These are phyloP conservation scores for Cylas formicarius DNA, from an alignment of 1,140 invertebrate genomes.

Conservation along the genomic window DNA sequence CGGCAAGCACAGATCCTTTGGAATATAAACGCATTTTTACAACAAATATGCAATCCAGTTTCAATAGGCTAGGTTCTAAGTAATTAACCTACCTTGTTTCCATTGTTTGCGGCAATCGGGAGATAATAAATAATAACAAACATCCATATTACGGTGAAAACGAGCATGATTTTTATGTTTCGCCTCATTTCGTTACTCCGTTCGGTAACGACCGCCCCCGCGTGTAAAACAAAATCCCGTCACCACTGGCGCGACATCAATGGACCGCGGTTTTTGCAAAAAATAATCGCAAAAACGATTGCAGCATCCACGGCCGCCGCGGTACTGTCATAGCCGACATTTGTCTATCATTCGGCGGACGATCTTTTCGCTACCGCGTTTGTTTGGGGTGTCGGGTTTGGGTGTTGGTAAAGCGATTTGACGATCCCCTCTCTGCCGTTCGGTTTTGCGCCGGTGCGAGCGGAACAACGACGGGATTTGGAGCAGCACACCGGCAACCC, in stretches of 20 bases:
- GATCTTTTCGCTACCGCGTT: no score
- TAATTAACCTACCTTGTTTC: slow-evolving; percentile 14
- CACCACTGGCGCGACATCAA: slow-evolving; percentile 10
- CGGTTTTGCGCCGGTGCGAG: no score
- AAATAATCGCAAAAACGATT: not conserved
- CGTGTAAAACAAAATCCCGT: slow-evolving; percentile 5
- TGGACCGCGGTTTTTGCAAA: slow-evolving; percentile 6
- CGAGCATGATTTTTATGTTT: slow-evolving; percentile 45
- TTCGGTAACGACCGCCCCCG: not conserved
- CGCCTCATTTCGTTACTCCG: slow-evolving; percentile 39
- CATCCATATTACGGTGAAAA: slow-evolving; percentile 46
- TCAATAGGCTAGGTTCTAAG: no score
- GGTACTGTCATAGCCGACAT: slow-evolving; percentile 3
- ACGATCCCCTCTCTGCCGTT: no score
- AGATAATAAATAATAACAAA: slow-evolving; percentile 48
- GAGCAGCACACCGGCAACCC: no score
- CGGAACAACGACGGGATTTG: no score
- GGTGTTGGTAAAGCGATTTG: no score
- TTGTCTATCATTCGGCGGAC: no score
- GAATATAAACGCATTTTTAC: no score
- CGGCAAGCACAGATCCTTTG: no score
- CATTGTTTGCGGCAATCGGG: slow-evolving; percentile 13
- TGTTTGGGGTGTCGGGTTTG: no score
- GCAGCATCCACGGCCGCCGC: slow-evolving; percentile 5
- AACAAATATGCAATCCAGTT: no score